Conservation (phyloP, 2,888 invertebrate genomes). For the Dolichopus griseipennis region DNA sequence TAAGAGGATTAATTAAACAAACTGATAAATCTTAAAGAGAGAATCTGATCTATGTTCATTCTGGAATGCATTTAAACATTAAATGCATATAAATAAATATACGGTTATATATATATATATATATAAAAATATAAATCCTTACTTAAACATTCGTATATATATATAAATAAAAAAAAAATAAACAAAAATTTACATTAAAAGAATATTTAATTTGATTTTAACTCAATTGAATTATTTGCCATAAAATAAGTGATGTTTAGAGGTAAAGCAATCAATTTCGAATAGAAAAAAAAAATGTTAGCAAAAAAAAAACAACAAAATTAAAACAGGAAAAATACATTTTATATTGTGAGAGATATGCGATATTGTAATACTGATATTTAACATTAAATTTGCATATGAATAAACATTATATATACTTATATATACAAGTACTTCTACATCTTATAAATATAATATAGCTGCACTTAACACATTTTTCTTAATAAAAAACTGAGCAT, state of each 20-base stretch:
- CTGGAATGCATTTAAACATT: neutral
- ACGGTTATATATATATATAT: neutral
- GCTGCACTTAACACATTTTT: too few species aligned
- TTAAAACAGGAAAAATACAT: too few species aligned
- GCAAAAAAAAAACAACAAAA: neutral
- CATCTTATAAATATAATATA: too few species aligned
- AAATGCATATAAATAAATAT: neutral
- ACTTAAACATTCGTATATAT: neutral
- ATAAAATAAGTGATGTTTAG: conserved; percentile 1
- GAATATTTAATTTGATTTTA: conserved; percentile 4
- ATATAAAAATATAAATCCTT: neutral
- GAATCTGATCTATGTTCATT: neutral
- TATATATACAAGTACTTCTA: too few species aligned
- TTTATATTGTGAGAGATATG: neutral
- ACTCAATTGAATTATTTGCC: conserved; percentile 6
- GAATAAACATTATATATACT: too few species aligned
- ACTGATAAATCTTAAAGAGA: neutral
- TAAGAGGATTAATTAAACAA: too few species aligned
- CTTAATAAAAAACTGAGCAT: too few species aligned
- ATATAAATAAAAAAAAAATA: neutral
- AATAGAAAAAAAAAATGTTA: neutral
- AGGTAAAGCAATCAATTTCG: conserved; percentile 3
- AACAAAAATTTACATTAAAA: neutral
- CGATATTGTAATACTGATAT: neutral
- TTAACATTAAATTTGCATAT: neutral